Base-by-base conservation (phyloP, 1,140 invertebrate species). In the Muscidifurax raptorellus region DNA sequence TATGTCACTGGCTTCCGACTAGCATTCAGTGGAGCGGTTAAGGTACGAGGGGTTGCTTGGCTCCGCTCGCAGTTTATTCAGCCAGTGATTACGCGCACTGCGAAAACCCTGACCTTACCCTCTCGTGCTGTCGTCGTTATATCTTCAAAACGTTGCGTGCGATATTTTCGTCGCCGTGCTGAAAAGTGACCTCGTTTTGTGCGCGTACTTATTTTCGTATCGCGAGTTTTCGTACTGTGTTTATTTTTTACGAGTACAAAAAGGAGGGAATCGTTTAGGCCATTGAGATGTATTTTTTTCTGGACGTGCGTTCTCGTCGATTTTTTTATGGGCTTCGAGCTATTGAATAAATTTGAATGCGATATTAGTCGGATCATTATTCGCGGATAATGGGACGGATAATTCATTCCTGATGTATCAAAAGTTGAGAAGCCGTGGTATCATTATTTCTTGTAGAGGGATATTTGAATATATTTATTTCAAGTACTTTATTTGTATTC, bases 51-150 rank as follows among this genome's bases (percentile, higher is more conserved):
- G 32, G 2, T 13, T 27, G 22, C 44, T 18, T 6, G 18, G n/a
- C 0, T 67, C 25, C n/a, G 66, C 52, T 66, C 22, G 36, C 0
- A 80, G 64, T 80, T 80, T 80, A 71, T 47, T 80, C 66, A 71
- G 36, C 27, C 25, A 44, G 36, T 47, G 66, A 71, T 80, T 71
- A 71, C 66, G 18, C 25, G 25, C 64, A 18, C 12, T 25, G 18
- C 25, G 64, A 3, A 66, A 30, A 69, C 28, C 25, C 25, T 69
- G 66, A 69, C 66, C 66, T 69, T 30, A 28, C 25, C 66, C 25
- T 69, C 66, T 69, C 36, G 9, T 40, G 36, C 36, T 40, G 7
- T 40, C 10, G 36, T 40, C 36, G n/a, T n/a, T 40, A 22, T 69
- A 28, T 28, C 25, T 69, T 69, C 9, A 69, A 69, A 69, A 30